phyloP scores from a whole-genome alignment of 2,113 vertebrate species.

The Pedetes capensis region DNA sequence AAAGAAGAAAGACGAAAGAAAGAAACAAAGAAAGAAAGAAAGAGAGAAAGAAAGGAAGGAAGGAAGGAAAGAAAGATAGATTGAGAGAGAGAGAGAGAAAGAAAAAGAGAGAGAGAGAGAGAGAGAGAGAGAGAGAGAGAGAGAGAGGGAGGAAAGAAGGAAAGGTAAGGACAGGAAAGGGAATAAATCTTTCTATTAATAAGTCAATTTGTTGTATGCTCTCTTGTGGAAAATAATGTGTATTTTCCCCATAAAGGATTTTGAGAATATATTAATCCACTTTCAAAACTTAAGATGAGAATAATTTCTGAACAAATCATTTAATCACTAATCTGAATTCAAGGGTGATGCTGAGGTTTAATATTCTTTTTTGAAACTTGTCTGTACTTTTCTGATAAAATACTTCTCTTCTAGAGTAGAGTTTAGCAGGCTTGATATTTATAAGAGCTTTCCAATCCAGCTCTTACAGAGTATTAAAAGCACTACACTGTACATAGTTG shows the following conservation, averaged over 20 bases:
- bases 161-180: no score
- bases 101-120: no score
- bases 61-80: no score
- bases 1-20: no score
- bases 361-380: background rate
- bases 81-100: no score
- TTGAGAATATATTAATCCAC: conserved; percentile 48
- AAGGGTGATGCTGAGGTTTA: background rate
- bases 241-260: background rate
- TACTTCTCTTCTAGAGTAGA: background rate
- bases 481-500: background rate
- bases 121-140: no score
- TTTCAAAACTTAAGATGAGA: conserved; percentile 51
- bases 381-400: background rate
- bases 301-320: background rate
- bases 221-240: background rate
- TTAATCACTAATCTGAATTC: conserved; percentile 40
- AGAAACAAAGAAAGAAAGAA: no score
- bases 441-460: background rate
- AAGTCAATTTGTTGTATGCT: background rate
- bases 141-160: no score
- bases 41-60: no score
- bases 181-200: background rate
- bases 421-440: background rate
- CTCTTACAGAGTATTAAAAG: conserved; percentile 11